These are phyloP conservation scores for Henricia sp. DNA, from an alignment of 53 echinoderm and acorn worm species.

Conservation along the genomic window DNA sequence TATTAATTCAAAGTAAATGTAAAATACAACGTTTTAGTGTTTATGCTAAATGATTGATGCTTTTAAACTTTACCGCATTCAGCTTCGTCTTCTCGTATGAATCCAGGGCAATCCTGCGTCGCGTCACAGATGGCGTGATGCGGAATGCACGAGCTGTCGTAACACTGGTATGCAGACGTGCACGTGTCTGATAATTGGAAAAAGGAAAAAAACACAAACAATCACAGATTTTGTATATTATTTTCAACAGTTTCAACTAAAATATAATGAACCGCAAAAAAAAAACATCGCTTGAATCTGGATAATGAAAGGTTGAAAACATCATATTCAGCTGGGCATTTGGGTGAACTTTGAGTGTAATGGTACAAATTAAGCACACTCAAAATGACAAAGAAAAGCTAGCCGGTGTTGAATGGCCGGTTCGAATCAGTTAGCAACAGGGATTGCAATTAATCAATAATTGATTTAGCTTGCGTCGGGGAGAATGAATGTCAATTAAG, in stretches of 20 bases:
- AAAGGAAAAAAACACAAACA: not conserved
- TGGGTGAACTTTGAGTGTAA: not conserved
- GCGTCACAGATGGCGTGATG: conserved; percentile 75
- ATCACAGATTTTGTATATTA: not conserved
- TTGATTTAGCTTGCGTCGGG: too few species aligned
- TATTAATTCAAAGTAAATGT: too few species aligned
- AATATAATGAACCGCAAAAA: not conserved
- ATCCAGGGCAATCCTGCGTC: conserved; percentile 76
- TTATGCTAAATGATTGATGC: not conserved
- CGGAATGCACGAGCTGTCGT: conserved; percentile 80
- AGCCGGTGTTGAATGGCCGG: too few species aligned
- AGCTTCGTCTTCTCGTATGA: conserved; percentile 76
- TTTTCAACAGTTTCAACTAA: not conserved
- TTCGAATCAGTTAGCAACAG: too few species aligned
- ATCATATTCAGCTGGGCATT: too few species aligned
- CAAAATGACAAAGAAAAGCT: not conserved
- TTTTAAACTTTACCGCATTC: conserved; percentile 35
- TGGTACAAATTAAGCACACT: not conserved
- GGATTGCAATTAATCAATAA: too few species aligned
- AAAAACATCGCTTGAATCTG: too few species aligned
- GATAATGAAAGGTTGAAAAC: too few species aligned
- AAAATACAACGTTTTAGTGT: not conserved
- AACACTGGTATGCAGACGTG: conserved; percentile 76
- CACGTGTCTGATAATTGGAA: conserved; percentile 62
- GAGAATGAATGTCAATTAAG: too few species aligned